Conservation (phyloP, 2,113 vertebrate species). For the Columbina picui region DNA sequence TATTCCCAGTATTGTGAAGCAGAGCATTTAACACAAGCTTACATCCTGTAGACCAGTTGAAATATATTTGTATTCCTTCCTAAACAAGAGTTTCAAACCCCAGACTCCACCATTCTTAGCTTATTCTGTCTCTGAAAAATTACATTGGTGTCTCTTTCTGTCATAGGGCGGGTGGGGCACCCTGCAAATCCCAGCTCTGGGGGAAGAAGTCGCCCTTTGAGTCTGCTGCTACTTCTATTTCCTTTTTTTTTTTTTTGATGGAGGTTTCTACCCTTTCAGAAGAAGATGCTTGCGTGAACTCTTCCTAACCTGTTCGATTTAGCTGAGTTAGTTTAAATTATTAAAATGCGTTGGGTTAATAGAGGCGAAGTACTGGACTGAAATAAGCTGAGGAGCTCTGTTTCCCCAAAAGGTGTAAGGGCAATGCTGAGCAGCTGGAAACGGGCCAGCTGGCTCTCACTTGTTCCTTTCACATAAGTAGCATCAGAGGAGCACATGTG, state of each 20-base stretch:
- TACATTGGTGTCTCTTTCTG: not conserved
- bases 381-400: not conserved
- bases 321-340: not conserved
- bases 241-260: not conserved
- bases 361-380: not conserved
- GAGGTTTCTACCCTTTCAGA: not conserved
- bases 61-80: not conserved
- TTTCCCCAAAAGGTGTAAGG: slow-evolving; percentile 29
- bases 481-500: not conserved
- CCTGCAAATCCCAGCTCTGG: not conserved
- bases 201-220: not conserved
- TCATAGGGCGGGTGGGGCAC: not conserved
- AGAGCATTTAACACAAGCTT: not conserved
- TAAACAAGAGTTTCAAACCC: not conserved
- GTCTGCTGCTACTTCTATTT: not conserved
- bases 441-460: not conserved
- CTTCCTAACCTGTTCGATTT: slow-evolving; percentile 20
- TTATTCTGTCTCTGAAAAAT: not conserved
- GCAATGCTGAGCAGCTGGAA: not conserved
- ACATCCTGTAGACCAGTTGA: not conserved
- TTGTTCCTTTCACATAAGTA: not conserved
- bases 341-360: not conserved
- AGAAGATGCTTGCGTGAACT: slow-evolving; percentile 3
- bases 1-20: slow-evolving; percentile 27
- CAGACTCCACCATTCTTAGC: not conserved